Base-by-base conservation (phyloP, 2,113 vertebrate genomes). In the Talpa occidentalis region DNA sequence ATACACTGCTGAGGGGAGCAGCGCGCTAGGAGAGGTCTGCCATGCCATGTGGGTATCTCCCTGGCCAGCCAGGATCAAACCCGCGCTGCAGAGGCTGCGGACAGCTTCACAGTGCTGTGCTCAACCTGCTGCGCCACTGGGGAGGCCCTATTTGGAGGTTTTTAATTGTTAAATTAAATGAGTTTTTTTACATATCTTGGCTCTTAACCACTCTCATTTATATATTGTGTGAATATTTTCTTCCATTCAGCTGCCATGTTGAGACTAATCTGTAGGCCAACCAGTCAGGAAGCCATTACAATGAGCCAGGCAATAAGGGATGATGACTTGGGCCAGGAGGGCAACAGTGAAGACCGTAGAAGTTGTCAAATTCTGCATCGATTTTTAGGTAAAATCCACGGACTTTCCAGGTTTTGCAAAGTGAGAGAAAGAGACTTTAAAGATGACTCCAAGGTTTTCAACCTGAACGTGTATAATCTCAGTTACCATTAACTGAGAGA, bases 301-400 rank as follows among this genome's bases (percentile, higher is more conserved):
- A 84, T 67, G 79, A 69, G 69, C 47, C 47, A 74, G 59, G 73
- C 17, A 74, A 88, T 40, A 79, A 85, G 78, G 35, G 10, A 54
- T 28, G 59, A 42, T 70, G 32, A 82, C 60, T 47, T 91, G 91
- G 76, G 74, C 72, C 52, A 11, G 8, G 8, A 15, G 19, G 6
- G 28, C 35, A 90, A 64, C 54, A 64, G 60, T 82, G 88, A 82
- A 28, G 19, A 69, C 14, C 26, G 3, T 52, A 62, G 76, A 28
- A 78, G 64, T 52, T 87, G 37, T 32, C 62, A 74, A 92, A 40
- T 42, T 92, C 64, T 69, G 40, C 26, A 28, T 91, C 52, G 52
- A 47, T 42, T 62, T 93, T 85, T 91, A 79, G 9, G 32, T 80
- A 91, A 88, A 84, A 69, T 49, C 60, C 37, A 28, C 54, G 54